A percentile compares a stretch with the other conserved stretches of the same genome.
Evolutionary conservation across 1,140 invertebrate genomes (phyloP).

Genomic region (Bombus polaris): DNA sequence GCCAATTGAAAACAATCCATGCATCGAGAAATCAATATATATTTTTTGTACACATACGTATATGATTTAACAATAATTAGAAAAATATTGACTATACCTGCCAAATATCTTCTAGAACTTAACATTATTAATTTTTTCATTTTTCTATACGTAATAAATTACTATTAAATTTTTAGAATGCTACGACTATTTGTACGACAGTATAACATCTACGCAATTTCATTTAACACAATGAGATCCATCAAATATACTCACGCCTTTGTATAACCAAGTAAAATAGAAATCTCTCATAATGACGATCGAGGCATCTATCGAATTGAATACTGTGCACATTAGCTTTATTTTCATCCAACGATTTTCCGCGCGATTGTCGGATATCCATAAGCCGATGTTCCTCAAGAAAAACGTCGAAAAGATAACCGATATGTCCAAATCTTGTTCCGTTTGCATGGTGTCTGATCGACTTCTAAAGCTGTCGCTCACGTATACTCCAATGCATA

Average conservation of each 20-base stretch:
- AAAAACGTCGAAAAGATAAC: slow-evolving; percentile 45
- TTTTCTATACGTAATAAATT: not conserved
- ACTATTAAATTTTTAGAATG: no score
- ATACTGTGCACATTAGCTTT: slow-evolving; percentile 26
- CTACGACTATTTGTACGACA: no score
- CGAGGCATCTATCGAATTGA: not conserved
- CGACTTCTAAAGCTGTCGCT: not conserved
- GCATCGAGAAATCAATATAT: not conserved
- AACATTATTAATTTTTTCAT: not conserved
- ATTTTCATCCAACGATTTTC: slow-evolving; percentile 2
- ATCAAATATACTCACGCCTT: slow-evolving; percentile 52
- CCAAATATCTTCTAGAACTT: not conserved
- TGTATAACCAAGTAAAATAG: slow-evolving; percentile 37
- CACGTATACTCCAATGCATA: not conserved
- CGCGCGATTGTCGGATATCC: slow-evolving; percentile 17
- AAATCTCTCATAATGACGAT: slow-evolving; percentile 25
- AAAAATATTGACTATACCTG: not conserved
- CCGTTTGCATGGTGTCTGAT: not conserved
- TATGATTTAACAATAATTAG: not conserved
- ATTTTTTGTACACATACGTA: not conserved
- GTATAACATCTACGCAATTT: no score
- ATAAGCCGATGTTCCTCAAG: slow-evolving; percentile 55
- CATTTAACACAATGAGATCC: no score
- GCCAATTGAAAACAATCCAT: not conserved
- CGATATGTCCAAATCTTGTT: slow-evolving; percentile 26